These are phyloP conservation scores for Petrolisthes manimaculis DNA, from an alignment of 2,888 invertebrate genomes.

Conservation along the genomic window DNA sequence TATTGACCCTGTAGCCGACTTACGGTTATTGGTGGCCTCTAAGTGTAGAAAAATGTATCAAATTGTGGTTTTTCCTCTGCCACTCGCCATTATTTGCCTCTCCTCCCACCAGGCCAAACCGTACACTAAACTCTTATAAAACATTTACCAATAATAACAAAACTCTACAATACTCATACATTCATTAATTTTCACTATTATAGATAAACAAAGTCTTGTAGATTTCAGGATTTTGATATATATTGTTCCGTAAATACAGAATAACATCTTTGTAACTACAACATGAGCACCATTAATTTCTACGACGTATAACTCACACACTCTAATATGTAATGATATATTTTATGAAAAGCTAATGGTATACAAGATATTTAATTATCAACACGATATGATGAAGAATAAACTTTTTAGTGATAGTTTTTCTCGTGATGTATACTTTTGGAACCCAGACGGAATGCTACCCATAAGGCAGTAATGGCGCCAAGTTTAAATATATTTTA, in stretches of 20 bases:
- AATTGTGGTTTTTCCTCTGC: slow-evolving; percentile 14
- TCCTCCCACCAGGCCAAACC: slow-evolving; percentile 13
- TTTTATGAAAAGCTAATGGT: too few species aligned
- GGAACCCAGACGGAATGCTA: slow-evolving; percentile 31
- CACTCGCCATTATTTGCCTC: slow-evolving; percentile 26
- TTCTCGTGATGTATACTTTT: background rate
- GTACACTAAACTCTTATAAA: slow-evolving; percentile 17
- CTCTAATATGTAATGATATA: too few species aligned
- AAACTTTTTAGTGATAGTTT: background rate
- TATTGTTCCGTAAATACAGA: too few species aligned
- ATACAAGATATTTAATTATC: too few species aligned
- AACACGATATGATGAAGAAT: background rate
- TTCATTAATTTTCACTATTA: background rate
- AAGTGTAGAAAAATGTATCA: slow-evolving; percentile 19
- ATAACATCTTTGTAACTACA: too few species aligned
- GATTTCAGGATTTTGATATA: too few species aligned
- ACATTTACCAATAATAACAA: slow-evolving; percentile 3
- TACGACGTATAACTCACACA: too few species aligned
- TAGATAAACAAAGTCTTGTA: too few species aligned
- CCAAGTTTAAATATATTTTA: background rate
- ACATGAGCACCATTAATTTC: too few species aligned
- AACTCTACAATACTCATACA: background rate
- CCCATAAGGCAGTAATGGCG: slow-evolving; percentile 17
- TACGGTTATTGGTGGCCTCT: slow-evolving; percentile 7
- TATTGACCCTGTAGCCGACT: background rate